Evolutionary conservation across 2,113 vertebrate genomes (phyloP), one percentile per base, ranked within the genome.

Genomic region (Cryptomyrus ogoouensis): DNA sequence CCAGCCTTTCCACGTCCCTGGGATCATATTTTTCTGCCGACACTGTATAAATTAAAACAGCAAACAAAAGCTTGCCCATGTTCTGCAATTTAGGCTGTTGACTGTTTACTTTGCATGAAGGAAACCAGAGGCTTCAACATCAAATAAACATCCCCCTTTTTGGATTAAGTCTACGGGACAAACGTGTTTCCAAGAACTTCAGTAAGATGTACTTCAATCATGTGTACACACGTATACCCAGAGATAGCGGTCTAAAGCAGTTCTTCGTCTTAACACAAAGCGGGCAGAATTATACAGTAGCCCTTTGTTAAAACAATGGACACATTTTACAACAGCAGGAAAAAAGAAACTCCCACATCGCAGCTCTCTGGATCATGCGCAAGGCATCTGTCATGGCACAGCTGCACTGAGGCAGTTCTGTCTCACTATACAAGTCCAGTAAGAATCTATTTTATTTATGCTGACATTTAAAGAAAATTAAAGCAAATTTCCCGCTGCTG

Each of bases 1-100:
- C 94, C 66, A 99, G 95, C 92, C 95, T 97, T 90, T 99, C 98
- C 94, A 99, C 94, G 90, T 99, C 98, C 94, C 98, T 96, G 88
- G 96, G 90, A 94, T 99, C 98, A 12, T 99, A 99, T 93, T 97
- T 98, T 27, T 97, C 97, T 17, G 95, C 89, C 62, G 96, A 97
- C 90, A 97, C 98, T 99, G 94, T 91, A 88, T 91, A 90, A 86
- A 42, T 27, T 21, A 77, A 84, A 53, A 87, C 12, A 2, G 50
- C n/a, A 53, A 7, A 85, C 24, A 46, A 31, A 21, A 77, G 12
- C 80, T 39, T 83, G 56, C 50, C 46, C 8, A 66, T 46, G 4
- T 88, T 44, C n/a, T 56, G 19, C 44, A 47, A 19, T 70, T 74
- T 77, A 49, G 27, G 44, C n/a, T 52, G 88, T 49, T 46, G 53